Evolutionary conservation across 2,888 invertebrate genomes (phyloP).

Genomic region (Epinotia bilunana): DNA sequence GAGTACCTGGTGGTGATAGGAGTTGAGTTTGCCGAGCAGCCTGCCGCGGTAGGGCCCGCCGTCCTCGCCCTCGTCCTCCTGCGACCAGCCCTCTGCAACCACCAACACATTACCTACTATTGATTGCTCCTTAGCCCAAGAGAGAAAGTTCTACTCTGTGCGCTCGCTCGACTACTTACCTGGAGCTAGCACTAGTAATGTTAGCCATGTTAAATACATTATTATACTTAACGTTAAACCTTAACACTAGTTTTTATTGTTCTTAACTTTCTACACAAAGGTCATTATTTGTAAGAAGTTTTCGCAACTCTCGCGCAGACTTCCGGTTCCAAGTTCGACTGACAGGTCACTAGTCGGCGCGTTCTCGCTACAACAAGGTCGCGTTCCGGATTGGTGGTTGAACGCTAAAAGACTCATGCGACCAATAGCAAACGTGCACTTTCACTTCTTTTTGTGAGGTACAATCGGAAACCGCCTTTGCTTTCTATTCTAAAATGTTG

Average conservation of each 20-base stretch:
- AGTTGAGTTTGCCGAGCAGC: conserved; percentile 92
- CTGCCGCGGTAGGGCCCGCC: conserved; percentile 92
- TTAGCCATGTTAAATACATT: conserved; percentile 37
- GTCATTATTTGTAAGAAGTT: conserved; percentile 59
- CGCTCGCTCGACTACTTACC: conserved; percentile 23
- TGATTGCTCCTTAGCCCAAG: conserved; percentile 36
- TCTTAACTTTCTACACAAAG: conserved; percentile 55
- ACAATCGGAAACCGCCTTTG: conserved; percentile 44
- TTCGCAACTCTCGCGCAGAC: conserved; percentile 49
- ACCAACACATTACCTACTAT: conserved; percentile 29
- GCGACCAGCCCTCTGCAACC: conserved; percentile 71
- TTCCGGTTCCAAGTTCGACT: conserved; percentile 53
- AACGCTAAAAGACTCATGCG: neutral
- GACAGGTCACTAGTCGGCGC: conserved; percentile 57
- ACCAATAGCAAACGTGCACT: conserved; percentile 62
- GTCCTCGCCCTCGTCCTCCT: conserved; percentile 87
- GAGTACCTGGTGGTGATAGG: conserved; percentile 92
- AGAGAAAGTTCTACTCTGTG: conserved; percentile 33
- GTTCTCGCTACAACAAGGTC: conserved; percentile 53
- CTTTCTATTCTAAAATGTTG: conserved; percentile 33
- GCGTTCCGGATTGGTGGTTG: conserved; percentile 54
- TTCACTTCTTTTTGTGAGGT: conserved; percentile 61
- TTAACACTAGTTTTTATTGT: conserved; percentile 50
- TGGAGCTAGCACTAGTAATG: conserved; percentile 28
- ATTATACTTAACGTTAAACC: conserved; percentile 42